Evolutionary conservation across 1,140 invertebrate species (phyloP), one percentile per base, ranked within the genome.

Genomic region (Drusus annulatus): DNA sequence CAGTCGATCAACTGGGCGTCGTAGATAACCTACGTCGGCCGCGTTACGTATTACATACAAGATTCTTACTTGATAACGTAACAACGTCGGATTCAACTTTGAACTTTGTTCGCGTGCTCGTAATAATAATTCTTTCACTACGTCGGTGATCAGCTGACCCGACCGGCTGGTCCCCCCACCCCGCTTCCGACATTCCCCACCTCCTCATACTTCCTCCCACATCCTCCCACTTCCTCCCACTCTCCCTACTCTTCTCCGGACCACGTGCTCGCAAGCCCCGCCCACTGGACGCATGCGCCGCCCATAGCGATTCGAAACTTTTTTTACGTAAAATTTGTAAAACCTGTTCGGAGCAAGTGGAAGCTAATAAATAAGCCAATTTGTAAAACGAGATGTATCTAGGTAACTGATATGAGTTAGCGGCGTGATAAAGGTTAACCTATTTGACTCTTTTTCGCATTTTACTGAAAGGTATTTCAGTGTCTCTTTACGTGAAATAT

Each of bases 71-170:
- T 2, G 56, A 60, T 60, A 60, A 23, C 19, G 28, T 65, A 65
- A 31, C 62, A 28, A 28, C 62, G 21, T 21, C 62, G 23, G 28
- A 65, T 25, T 60, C 56, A 65, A 17, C 68, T 45, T 51, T 19
- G 68, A 71, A 54, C 69, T 71, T 71, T 54, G 50, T 17, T 74
- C 23, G 69, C 69, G 50, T 54, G 69, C 50, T 8, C 5, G 69
- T 56, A 56, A 28, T 56, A 74, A 74, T 56, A 74, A 74, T 56
- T 23, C 15, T 69, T 16, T 28, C n/a, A 23, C 51, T 56, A 56
- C 69, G 69, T 71, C 68, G 50, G 31, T 13, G 75, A 77, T 76
- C 79, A 77, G 79, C 79, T 80, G 79, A 77, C 74, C 75, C 51
- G 15, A 28, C 69, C 69, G 69, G 69, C 69, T 56, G 69, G 15